A percentile compares a stretch with the other conserved stretches of the same genome.
phyloP scores from a whole-genome alignment of 2,888 invertebrate species.

The Drosophila acutilabella region DNA sequence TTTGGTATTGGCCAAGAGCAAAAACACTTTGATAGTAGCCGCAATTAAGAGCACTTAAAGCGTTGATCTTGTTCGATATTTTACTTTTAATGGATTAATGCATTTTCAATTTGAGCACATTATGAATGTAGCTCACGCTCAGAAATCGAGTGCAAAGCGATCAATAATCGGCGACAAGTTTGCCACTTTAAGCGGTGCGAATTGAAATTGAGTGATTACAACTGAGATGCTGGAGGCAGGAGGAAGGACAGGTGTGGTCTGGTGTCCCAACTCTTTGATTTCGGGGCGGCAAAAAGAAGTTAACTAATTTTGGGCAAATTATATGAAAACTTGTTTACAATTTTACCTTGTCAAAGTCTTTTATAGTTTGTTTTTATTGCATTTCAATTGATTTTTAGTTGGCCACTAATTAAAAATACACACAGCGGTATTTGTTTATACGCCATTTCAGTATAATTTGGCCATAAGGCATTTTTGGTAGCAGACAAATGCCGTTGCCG shows the following conservation, averaged over 20 bases:
- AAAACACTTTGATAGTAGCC: conserved; percentile 48
- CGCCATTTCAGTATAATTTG: conserved; percentile 25
- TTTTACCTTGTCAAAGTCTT: conserved; percentile 44
- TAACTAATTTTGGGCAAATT: conserved; percentile 30
- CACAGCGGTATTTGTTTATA: conserved; percentile 27
- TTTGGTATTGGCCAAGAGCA: conserved; percentile 9
- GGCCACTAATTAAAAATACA: conserved; percentile 60
- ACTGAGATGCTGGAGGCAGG: no score
- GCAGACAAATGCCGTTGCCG: conserved; percentile 8
- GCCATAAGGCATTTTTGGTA: conserved; percentile 16
- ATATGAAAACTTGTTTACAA: conserved; percentile 41
- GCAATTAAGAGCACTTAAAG: conserved; percentile 28
- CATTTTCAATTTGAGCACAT: conserved; percentile 41
- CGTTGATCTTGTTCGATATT: conserved; percentile 69
- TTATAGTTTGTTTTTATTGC: conserved; percentile 69
- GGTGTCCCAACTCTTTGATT: conserved; percentile 1
- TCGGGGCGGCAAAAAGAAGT: conserved; percentile 14
- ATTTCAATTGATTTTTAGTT: conserved; percentile 64
- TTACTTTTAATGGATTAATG: conserved; percentile 56
- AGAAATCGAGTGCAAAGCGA: conserved; percentile 46
- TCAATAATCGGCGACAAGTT: conserved; percentile 37
- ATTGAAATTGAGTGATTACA: conserved; percentile 74
- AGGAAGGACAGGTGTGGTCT: neutral
- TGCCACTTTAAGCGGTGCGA: conserved; percentile 56
- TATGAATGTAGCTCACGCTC: conserved; percentile 75